A percentile compares a stretch with the other conserved stretches of the same genome.
Conservation (phyloP, 92 coral and sea anemone species). For the Meandrina meandrites region DNA sequence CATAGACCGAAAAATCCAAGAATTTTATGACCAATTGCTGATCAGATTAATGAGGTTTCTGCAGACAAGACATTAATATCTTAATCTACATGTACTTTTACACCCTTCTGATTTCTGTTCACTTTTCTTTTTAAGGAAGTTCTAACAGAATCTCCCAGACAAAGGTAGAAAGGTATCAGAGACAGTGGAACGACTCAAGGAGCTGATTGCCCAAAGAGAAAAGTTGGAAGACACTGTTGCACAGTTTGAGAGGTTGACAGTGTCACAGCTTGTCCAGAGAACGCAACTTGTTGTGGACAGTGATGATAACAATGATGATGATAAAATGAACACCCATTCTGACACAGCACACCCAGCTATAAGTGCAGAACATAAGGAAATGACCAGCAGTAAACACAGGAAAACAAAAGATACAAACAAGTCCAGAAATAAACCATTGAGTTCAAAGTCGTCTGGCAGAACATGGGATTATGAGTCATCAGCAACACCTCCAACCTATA, state of each 20-base stretch:
- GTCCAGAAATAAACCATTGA: background rate
- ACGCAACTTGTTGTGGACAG: slow-evolving; percentile 39
- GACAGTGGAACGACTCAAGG: slow-evolving; percentile 55
- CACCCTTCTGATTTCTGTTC: background rate
- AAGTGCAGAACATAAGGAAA: background rate
- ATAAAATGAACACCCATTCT: background rate
- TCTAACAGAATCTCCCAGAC: slow-evolving; percentile 75
- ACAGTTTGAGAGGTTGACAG: slow-evolving; percentile 53
- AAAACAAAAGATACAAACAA: background rate
- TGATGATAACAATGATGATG: slow-evolving; percentile 66
- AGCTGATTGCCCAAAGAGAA: slow-evolving; percentile 50
- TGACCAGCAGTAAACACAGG: background rate
- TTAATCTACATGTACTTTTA: too few relatives aligned
- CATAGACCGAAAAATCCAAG: too few relatives aligned
- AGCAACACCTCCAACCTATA: slow-evolving; percentile 60
- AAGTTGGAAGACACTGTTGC: slow-evolving; percentile 53
- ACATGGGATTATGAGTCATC: slow-evolving; percentile 83
- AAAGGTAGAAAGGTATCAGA: slow-evolving; percentile 69
- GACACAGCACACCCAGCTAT: background rate
- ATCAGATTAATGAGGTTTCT: too few relatives aligned
- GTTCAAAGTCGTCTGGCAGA: slow-evolving; percentile 1
- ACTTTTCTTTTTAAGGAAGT: slow-evolving; percentile 42
- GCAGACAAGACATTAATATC: too few relatives aligned
- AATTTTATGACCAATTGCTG: too few relatives aligned
- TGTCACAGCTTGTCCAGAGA: slow-evolving; percentile 37